Base-by-base conservation (phyloP, 2,888 invertebrate genomes). In the Hybos culiciformis region DNA sequence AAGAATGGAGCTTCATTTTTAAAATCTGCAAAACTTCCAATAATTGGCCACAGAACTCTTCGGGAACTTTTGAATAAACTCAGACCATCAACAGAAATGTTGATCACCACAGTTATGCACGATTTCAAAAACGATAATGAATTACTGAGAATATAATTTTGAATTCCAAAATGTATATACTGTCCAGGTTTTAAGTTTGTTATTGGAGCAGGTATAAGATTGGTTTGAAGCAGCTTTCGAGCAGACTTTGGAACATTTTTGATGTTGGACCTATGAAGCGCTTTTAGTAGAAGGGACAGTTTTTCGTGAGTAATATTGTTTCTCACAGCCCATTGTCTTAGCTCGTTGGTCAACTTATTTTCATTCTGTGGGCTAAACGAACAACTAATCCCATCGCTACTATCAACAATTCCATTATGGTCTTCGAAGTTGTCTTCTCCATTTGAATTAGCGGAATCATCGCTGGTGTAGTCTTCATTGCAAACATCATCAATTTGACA, bases 21-120 rank as follows among this genome's bases (percentile, higher is more conserved):
- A 39, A 39, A 39, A 39, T 39, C n/a, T 19, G 39, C 8, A 29
- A 39, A 39, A 15, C 12, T 26, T 11, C 39, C 39, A 20, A 39
- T 32, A 32, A 39, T 39, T 2, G 39, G 32, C 39, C 39, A 39
- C 31, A 39, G 31, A 31, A 39, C 39, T 17, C 18, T 29, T 29
- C 39, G 17, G 8, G 39, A 39, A 18, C 29, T 39, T 39, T 39
- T 29, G 29, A 39, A 39, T 18, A 39, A 39, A 39, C 29, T 39
- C 19, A 39, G 17, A 3, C 39, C 29, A 29, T 39, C 39, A 12
- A 39, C 29, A 29, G 24, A 24, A 8, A 38, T 38, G 17, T 38
- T 26, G 17, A 38, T 15, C 14, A 12, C 15, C 4, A 38, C 26
- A 5, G 38, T 24, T 5, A 24, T 24, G 3, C 3, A 3, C 2